These are phyloP conservation scores for Loris lydekkerianus DNA, from an alignment of 2,797 vertebrate genomes.

Conservation along the genomic window DNA sequence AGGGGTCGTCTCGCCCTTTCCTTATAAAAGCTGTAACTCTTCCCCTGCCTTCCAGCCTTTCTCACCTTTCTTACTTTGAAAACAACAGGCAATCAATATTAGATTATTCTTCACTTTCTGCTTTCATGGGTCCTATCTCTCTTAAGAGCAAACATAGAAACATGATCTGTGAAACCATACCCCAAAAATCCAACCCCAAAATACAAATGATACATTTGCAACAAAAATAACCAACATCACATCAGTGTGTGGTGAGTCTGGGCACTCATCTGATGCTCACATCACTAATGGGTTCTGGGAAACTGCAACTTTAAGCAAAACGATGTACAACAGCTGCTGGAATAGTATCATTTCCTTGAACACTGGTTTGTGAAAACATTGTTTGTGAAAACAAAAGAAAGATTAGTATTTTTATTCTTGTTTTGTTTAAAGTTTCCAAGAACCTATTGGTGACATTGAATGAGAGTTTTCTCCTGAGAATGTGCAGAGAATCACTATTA, in stretches of 20 bases:
- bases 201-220: background rate
- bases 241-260: background rate
- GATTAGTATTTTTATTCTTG: background rate
- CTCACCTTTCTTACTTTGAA: too few species aligned
- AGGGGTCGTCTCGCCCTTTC: background rate
- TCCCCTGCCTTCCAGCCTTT: background rate
- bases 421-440: background rate
- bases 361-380: background rate
- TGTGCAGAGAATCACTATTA: background rate
- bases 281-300: background rate
- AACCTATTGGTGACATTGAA: background rate
- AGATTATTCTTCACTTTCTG: background rate
- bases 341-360: background rate
- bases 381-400: background rate
- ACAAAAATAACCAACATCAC: background rate
- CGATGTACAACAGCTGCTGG: background rate
- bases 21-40: background rate
- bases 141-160: background rate
- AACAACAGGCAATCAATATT: too few species aligned
- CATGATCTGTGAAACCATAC: background rate
- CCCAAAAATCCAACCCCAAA: conserved; percentile 6
- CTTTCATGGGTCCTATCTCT: background rate
- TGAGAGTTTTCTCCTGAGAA: background rate
- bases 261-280: background rate
- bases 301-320: background rate